A percentile compares a stretch with the other conserved stretches of the same genome.
These are phyloP conservation scores for Caenorhabditis afra DNA, from an alignment of 2,888 invertebrate genomes.

Conservation along the genomic window DNA sequence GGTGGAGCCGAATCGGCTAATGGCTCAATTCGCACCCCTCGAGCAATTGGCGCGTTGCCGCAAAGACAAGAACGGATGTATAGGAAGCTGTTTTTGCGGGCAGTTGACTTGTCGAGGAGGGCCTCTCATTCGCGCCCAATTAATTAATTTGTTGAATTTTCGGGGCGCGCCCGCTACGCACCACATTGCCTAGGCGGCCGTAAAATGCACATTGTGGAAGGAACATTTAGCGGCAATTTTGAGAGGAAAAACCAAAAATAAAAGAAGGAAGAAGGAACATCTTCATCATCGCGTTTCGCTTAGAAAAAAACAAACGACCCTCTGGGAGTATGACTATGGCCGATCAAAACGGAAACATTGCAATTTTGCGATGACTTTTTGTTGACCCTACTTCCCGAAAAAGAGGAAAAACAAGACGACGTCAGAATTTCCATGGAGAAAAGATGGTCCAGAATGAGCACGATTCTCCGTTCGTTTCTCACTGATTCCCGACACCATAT, in stretches of 20 bases:
- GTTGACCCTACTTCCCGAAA: constrained; percentile 9
- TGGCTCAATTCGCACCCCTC: constrained; percentile 62
- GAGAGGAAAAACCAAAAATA: constrained; percentile 18
- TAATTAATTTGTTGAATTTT: constrained; percentile 60
- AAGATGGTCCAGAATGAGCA: not conserved
- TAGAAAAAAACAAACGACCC: constrained; percentile 34
- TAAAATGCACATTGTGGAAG: not conserved
- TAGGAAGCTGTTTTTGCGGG: constrained; percentile 55
- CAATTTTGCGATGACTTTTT: constrained; percentile 37
- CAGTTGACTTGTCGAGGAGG: constrained; percentile 37
- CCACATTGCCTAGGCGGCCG: not conserved
- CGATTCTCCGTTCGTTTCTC: too few relatives aligned
- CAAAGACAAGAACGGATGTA: constrained; percentile 59
- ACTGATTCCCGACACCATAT: constrained; percentile 8
- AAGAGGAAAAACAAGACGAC: not conserved
- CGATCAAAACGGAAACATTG: constrained; percentile 40
- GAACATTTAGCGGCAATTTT: constrained; percentile 3
- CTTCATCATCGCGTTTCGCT: constrained; percentile 22
- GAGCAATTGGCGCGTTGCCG: constrained; percentile 56
- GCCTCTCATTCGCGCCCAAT: constrained; percentile 41
- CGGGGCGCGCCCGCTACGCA: constrained; percentile 24
- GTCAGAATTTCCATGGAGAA: not conserved
- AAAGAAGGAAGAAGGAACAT: too few relatives aligned
- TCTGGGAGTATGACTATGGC: constrained; percentile 25
- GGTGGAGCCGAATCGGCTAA: constrained; percentile 61